These are phyloP conservation scores for Nezara viridula DNA, from an alignment of 2,888 invertebrate species.

Conservation along the genomic window DNA sequence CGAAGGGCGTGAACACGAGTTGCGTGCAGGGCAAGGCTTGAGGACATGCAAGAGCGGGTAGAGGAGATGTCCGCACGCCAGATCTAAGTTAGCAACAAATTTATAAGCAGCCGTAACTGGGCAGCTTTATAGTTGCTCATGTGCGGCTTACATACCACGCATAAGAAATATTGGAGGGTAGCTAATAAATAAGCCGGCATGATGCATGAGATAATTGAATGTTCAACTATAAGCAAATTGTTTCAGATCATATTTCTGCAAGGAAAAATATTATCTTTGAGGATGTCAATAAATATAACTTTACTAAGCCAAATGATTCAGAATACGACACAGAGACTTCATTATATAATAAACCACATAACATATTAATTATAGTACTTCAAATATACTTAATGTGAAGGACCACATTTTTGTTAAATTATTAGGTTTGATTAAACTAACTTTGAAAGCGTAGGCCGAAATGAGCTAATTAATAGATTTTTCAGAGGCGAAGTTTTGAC, in stretches of 20 bases:
- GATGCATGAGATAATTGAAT: background rate
- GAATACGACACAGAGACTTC: background rate
- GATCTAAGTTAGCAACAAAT: constrained; percentile 10
- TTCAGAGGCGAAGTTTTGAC: too few species aligned
- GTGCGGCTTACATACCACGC: background rate
- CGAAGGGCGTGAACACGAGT: background rate
- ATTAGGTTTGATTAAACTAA: too few species aligned
- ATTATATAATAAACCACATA: too few species aligned
- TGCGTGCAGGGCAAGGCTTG: constrained; percentile 42
- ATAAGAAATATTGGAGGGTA: background rate
- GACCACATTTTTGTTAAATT: too few species aligned
- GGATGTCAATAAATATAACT: background rate
- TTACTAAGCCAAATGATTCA: background rate
- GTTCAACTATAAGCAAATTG: background rate
- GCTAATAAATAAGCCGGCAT: background rate
- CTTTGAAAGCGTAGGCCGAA: too few species aligned
- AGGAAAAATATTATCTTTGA: background rate
- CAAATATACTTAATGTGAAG: too few species aligned
- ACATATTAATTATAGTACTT: too few species aligned
- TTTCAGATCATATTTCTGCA: background rate
- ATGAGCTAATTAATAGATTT: too few species aligned
- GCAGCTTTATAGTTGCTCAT: constrained; percentile 3
- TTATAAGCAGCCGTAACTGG: background rate
- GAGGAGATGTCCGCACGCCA: constrained; percentile 22
- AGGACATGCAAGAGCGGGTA: constrained; percentile 25